Percentiles rank a stretch among this genome's conserved stretches.
Conservation (phyloP, 2,113 vertebrate species). For the Lichenostomus cassidix region DNA sequence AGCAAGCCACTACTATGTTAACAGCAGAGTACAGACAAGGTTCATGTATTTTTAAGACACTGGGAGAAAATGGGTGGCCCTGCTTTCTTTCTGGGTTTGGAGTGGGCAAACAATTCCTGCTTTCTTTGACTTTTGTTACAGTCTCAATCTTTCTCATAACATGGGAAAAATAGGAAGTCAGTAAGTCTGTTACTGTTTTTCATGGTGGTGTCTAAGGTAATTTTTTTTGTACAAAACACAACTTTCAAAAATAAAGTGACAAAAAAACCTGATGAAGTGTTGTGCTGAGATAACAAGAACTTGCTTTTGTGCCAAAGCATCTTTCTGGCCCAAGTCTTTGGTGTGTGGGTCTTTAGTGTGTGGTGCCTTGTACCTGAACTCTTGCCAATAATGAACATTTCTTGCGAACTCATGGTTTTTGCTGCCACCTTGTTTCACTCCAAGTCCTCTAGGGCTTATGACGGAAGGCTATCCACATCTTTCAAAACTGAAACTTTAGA, state of each 20-base stretch:
- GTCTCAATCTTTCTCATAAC: constrained; percentile 30
- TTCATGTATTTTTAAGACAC: not conserved
- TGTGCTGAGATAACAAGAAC: not conserved
- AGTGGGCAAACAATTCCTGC: constrained; percentile 14
- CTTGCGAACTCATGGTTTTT: not conserved
- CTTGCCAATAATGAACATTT: not conserved
- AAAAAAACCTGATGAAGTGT: constrained; percentile 10
- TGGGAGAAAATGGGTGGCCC: not conserved
- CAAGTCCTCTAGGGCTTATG: not conserved
- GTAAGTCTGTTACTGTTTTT: constrained; percentile 20
- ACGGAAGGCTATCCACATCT: not conserved
- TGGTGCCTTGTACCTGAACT: not conserved
- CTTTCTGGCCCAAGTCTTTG: not conserved
- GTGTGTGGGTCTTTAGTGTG: accelerated
- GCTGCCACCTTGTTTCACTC: not conserved
- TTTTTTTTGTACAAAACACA: constrained; percentile 76
- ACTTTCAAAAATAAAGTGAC: constrained; percentile 69
- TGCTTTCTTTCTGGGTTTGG: not conserved
- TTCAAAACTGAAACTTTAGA: not conserved
- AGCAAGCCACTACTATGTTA: not conserved
- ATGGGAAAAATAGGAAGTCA: constrained; percentile 46
- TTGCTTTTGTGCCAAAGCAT: not conserved
- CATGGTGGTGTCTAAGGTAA: constrained; percentile 50
- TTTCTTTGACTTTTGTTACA: constrained; percentile 53
- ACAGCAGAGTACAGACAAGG: not conserved